Evolutionary conservation across 2,113 vertebrate genomes (phyloP), one percentile per base, ranked within the genome.

Genomic region (Elephas maximus): DNA sequence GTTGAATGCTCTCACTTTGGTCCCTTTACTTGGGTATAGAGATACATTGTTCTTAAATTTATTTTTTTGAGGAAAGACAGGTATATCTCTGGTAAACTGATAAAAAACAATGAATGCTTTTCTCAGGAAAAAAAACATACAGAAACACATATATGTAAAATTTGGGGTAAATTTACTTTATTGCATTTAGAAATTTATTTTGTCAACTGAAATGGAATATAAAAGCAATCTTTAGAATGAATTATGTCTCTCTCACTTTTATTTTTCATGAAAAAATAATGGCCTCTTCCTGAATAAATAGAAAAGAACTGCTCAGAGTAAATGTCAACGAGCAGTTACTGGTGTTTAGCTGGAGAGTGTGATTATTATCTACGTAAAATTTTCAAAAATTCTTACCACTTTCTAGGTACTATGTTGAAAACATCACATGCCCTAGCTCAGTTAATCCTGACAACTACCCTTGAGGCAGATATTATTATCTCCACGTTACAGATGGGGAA

Each of bases 181-280:
- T n/a, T 74, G 33, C 14, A 90, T 53, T 96, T 23, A 37, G 82
- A 88, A 83, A 69, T 73, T 94, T 30, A n/a, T 80, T 95, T 91
- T 28, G 20, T 90, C 76, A 85, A 63, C 53, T 85, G 8, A 86
- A 92, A 45, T 8, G 45, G 2, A 73, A 57, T 6, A 62, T 53
- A 23, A 44, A 24, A 44, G 37, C 21, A 62, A 24, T 76, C 7
- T 44, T 76, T 44, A 44, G 10, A 24, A 88, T 33, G 88, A 71
- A 45, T 57, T 71, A 91, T 77, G 2, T n/a, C 44, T 88, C 14
- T 74, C 0, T 82, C 8, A 60, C 51, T 63, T 89, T 95, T 45
- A 45, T 74, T 74, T 78, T 88, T 62, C 11, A 71, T 44, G n/a
- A 60, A 94, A 91, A 95, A 63, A 6, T 93, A 65, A 26, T 79